phyloP scores from a whole-genome alignment of 2,113 vertebrate species.

The Saccopteryx leptura region DNA sequence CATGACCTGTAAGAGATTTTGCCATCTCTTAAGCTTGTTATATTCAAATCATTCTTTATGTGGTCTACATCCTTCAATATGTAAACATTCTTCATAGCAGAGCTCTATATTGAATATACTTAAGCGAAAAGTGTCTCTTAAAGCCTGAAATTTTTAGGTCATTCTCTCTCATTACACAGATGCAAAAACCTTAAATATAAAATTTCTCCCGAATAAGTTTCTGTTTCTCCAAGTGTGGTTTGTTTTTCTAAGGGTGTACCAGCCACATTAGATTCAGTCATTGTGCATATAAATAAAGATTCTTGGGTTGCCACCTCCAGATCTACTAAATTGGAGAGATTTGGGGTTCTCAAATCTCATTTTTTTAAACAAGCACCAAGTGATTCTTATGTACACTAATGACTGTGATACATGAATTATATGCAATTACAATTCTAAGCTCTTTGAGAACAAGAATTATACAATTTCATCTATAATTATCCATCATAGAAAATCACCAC shows the following conservation, averaged over 20 bases:
- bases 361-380: conserved; percentile 60
- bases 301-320: neutral
- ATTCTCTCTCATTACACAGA: neutral
- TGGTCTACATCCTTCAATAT: neutral
- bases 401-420: neutral
- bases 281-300: neutral
- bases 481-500: conserved; percentile 6
- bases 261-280: conserved; percentile 11
- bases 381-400: conserved; percentile 51
- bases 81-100: neutral
- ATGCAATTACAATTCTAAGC: conserved; percentile 52
- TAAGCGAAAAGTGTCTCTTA: neutral
- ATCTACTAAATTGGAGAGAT: neutral
- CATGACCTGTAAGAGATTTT: neutral
- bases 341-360: neutral
- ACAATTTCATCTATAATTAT: conserved; percentile 62
- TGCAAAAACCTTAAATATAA: conserved; percentile 2
- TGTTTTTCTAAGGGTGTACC: neutral
- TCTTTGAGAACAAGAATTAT: conserved; percentile 65
- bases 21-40: neutral
- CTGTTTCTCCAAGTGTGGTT: neutral
- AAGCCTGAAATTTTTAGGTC: neutral
- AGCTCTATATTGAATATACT: neutral
- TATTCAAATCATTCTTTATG: neutral
- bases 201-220: neutral